phyloP scores from a whole-genome alignment of 2,797 vertebrate species.

The Enoplosus armatus region DNA sequence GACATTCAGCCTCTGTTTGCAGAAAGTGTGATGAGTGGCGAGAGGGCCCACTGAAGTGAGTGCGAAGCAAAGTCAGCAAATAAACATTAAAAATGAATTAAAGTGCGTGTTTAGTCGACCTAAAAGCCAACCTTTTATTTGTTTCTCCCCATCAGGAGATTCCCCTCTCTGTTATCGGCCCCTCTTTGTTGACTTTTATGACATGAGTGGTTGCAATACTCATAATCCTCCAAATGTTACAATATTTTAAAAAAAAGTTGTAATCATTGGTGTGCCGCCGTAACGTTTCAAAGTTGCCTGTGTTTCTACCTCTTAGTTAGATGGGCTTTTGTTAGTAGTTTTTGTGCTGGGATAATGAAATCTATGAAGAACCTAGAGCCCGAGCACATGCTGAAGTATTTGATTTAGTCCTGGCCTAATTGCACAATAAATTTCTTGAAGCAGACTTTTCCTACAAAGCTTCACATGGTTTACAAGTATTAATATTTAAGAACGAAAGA shows the following conservation, averaged over 20 bases:
- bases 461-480: slow-evolving; percentile 58
- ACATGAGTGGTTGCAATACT: slow-evolving; percentile 93
- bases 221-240: slow-evolving; percentile 88
- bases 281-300: slow-evolving; percentile 90
- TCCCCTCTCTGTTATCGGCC: slow-evolving; percentile 81
- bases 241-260: slow-evolving; percentile 89
- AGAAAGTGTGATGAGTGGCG: background rate
- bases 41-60: slow-evolving; percentile 1
- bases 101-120: slow-evolving; percentile 20
- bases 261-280: slow-evolving; percentile 89
- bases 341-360: slow-evolving; percentile 89
- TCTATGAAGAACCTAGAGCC: slow-evolving; percentile 69
- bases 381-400: slow-evolving; percentile 89
- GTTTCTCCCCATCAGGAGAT: slow-evolving; percentile 19
- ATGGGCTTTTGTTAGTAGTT: slow-evolving; percentile 84
- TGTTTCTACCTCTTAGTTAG: slow-evolving; percentile 98
- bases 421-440: slow-evolving; percentile 84
- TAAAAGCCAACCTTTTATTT: background rate
- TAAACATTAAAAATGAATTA: slow-evolving; percentile 33
- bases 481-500: slow-evolving; percentile 17
- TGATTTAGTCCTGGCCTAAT: slow-evolving; percentile 87
- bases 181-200: slow-evolving; percentile 56
- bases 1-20: slow-evolving; percentile 1
- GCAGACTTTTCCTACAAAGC: slow-evolving; percentile 37
- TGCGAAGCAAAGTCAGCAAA: slow-evolving; percentile 33